phyloP scores from a whole-genome alignment of 2,888 invertebrate species.

The Leucophenga montana region DNA sequence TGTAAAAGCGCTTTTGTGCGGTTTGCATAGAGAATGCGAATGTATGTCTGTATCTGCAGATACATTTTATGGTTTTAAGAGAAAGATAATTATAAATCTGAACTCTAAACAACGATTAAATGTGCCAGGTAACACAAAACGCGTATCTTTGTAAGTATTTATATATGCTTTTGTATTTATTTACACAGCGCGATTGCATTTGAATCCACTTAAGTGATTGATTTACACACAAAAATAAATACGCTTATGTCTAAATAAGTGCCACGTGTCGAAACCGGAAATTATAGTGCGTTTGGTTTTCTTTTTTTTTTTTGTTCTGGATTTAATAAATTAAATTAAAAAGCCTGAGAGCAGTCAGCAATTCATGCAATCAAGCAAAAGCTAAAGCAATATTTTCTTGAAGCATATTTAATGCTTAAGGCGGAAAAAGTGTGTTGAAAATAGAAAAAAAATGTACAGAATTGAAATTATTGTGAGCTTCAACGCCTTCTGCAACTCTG shows the following conservation, averaged over 20 bases:
- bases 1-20: too few species aligned
- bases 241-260: conserved; percentile 23
- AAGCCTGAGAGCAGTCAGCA: conserved; percentile 13
- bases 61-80: too few species aligned
- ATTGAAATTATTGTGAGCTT: neutral
- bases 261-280: conserved; percentile 36
- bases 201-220: conserved; percentile 23
- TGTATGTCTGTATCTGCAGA: too few species aligned
- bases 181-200: neutral
- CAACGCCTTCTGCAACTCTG: neutral
- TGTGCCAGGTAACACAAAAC: too few species aligned
- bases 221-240: conserved; percentile 23
- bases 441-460: too few species aligned
- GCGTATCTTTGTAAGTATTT: too few species aligned
- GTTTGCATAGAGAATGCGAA: too few species aligned
- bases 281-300: conserved; percentile 33
- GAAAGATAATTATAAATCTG: too few species aligned
- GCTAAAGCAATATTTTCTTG: neutral
- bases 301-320: neutral
- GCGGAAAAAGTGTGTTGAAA: neutral
- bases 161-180: too few species aligned
- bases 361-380: neutral
- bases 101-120: too few species aligned
- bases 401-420: too few species aligned
- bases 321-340: conserved; percentile 43